phyloP scores from a whole-genome alignment of 2,888 invertebrate species.

The Imbricaverruca yamaguchii region DNA sequence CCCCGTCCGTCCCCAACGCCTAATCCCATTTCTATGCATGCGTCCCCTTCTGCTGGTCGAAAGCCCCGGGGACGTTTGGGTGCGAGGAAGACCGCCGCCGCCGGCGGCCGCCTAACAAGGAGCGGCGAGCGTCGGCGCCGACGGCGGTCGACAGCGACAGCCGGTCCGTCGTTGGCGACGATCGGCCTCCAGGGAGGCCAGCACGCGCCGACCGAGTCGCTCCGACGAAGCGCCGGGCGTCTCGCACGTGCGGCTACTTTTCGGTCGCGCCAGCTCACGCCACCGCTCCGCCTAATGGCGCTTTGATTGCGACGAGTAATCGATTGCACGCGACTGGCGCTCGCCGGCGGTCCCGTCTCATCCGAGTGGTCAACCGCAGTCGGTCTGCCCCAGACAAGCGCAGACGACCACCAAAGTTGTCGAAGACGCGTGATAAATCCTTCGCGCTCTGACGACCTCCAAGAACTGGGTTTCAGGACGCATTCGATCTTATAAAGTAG shows the following conservation, averaged over 20 bases:
- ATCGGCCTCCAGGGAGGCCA: background rate
- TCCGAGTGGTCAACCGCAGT: background rate
- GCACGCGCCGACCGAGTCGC: background rate
- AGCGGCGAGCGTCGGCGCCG: too few species aligned
- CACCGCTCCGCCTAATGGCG: background rate
- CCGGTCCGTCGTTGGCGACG: too few species aligned
- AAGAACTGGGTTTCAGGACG: too few species aligned
- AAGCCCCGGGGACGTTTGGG: slow-evolving; percentile 10
- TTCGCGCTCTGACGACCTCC: too few species aligned
- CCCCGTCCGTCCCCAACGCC: background rate
- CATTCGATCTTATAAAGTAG: too few species aligned
- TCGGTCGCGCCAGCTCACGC: too few species aligned
- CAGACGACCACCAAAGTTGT: too few species aligned
- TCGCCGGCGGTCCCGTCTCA: background rate
- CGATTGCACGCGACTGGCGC: background rate
- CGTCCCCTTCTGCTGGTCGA: background rate
- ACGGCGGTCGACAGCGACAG: too few species aligned
- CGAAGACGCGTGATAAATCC: too few species aligned
- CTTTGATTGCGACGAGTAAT: background rate
- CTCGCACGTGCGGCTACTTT: background rate
- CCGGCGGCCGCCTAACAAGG: too few species aligned
- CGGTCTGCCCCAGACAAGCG: background rate
- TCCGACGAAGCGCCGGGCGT: background rate
- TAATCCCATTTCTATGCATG: background rate
- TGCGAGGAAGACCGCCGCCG: background rate